Conservation (phyloP, 2,797 vertebrate species). For the Enoplosus armatus region DNA sequence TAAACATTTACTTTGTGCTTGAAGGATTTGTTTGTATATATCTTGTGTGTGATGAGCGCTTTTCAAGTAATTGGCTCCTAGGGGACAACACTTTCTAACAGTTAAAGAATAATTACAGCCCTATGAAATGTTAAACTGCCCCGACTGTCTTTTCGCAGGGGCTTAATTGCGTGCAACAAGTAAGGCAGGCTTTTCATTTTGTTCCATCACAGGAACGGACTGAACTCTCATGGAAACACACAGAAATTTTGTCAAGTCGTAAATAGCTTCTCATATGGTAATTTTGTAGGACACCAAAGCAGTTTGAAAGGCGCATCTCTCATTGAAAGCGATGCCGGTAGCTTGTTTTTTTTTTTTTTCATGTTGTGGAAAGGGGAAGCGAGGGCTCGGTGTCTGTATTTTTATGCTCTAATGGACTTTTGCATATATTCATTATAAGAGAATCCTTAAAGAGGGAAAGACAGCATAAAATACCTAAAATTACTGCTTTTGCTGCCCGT, state of each 20-base stretch:
- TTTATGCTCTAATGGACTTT: conserved; percentile 80
- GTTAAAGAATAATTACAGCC: conserved; percentile 98
- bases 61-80: conserved; percentile 99
- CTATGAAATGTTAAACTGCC: conserved; percentile 98
- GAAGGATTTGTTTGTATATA: conserved; percentile 99
- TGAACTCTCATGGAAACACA: conserved; percentile 91
- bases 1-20: conserved; percentile 99
- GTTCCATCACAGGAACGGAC: conserved; percentile 91
- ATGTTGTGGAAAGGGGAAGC: conserved; percentile 70
- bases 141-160: conserved; percentile 89
- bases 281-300: conserved; percentile 90
- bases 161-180: conserved; percentile 99
- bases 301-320: conserved; percentile 85
- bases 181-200: conserved; percentile 93
- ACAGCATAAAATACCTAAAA: conserved; percentile 57
- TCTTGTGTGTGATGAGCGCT: conserved; percentile 96
- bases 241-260: conserved; percentile 91
- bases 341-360: conserved; percentile 60
- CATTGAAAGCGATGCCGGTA: conserved; percentile 80
- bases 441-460: conserved; percentile 63
- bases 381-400: conserved; percentile 71
- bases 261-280: conserved; percentile 93
- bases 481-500: conserved; percentile 33
- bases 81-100: conserved; percentile 96
- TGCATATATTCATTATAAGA: conserved; percentile 82